Conservation (phyloP, 1,140 invertebrate genomes). For the Ceratina australensis region DNA sequence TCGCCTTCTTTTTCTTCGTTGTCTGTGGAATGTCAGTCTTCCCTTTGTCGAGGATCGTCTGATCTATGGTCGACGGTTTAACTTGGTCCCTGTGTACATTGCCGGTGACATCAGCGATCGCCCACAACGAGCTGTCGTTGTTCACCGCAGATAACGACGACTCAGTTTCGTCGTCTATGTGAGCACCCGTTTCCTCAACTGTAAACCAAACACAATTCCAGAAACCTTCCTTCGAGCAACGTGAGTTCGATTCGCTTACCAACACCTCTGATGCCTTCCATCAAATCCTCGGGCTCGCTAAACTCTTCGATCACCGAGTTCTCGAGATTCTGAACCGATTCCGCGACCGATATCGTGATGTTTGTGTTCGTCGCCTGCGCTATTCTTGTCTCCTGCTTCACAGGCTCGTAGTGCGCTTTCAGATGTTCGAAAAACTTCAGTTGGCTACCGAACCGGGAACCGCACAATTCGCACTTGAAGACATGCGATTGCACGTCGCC, state of each 20-base stretch:
- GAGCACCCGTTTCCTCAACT: constrained; percentile 78
- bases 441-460: constrained; percentile 83
- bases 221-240: too few species aligned
- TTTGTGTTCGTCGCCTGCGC: constrained; percentile 72
- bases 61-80: constrained; percentile 64
- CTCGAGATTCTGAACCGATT: constrained; percentile 67
- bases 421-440: constrained; percentile 90
- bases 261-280: constrained; percentile 88
- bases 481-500: constrained; percentile 52
- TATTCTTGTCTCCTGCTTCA: constrained; percentile 76
- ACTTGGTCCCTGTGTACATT: constrained; percentile 75
- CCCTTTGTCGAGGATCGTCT: constrained; percentile 71
- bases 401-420: constrained; percentile 88
- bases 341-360: constrained; percentile 68
- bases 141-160: constrained; percentile 67
- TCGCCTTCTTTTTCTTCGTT: constrained; percentile 73
- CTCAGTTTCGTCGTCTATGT: constrained; percentile 75
- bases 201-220: constrained; percentile 6
- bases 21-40: constrained; percentile 73
- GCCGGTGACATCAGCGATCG: constrained; percentile 65
- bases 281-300: constrained; percentile 90
- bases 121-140: constrained; percentile 69
- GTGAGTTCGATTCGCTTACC: constrained; percentile 71
- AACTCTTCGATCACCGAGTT: constrained; percentile 83
- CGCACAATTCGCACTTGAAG: constrained; percentile 86